Evolutionary conservation across 2,797 vertebrate genomes (phyloP).

Genomic region (Pseudochirops cupreus): DNA sequence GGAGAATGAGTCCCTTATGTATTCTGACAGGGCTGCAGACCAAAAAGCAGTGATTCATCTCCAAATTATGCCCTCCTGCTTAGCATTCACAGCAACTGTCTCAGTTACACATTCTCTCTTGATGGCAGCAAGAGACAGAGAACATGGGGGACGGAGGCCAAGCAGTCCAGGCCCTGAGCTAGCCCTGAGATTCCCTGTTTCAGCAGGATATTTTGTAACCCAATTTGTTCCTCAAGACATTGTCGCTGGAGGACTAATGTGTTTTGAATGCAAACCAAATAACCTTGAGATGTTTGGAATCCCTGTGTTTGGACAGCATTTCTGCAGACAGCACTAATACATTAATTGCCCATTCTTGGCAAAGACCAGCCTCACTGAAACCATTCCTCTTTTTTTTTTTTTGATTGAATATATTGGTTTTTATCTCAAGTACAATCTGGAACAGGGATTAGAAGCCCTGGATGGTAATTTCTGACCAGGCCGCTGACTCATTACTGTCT

Average conservation of each 20-base stretch:
- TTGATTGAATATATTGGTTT: conserved; percentile 43
- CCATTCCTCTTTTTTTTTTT: conserved; percentile 41
- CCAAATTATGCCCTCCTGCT: conserved; percentile 69
- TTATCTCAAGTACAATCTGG: conserved; percentile 27
- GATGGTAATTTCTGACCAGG: neutral
- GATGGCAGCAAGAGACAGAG: conserved; percentile 59
- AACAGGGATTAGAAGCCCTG: neutral
- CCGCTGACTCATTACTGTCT: neutral
- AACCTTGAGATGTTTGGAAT: conserved; percentile 63
- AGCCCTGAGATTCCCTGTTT: conserved; percentile 49
- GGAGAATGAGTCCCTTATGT: conserved; percentile 63
- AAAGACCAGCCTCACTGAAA: conserved; percentile 54
- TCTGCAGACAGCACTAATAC: conserved; percentile 73
- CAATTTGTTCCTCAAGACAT: conserved; percentile 77
- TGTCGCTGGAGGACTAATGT: conserved; percentile 69
- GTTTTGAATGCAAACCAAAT: conserved; percentile 62
- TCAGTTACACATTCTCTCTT: neutral
- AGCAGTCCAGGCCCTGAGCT: conserved; percentile 47
- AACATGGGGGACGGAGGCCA: conserved; percentile 37
- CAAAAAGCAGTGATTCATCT: conserved; percentile 70
- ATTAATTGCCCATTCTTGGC: conserved; percentile 70
- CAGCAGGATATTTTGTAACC: conserved; percentile 74
- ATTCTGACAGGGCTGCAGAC: conserved; percentile 52
- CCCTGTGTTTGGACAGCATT: conserved; percentile 78
- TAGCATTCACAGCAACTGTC: conserved; percentile 51